Percentiles rank a stretch among this genome's conserved stretches.
phyloP scores from a whole-genome alignment of 2,113 vertebrate species.

The Scalopus aquaticus region DNA sequence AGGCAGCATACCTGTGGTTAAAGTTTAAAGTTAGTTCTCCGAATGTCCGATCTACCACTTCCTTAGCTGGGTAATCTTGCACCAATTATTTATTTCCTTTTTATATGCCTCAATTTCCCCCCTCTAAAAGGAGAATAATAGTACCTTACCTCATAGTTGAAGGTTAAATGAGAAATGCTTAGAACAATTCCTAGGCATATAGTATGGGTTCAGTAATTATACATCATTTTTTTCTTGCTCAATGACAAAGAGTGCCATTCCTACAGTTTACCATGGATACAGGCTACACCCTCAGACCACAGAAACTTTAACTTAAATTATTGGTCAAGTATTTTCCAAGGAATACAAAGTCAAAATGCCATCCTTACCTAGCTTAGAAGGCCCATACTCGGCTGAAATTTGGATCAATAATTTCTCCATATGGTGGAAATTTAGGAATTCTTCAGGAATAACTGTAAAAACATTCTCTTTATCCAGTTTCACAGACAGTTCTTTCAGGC shows the following conservation, averaged over 20 bases:
- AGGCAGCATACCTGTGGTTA: not conserved
- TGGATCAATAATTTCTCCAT: constrained; percentile 54
- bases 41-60: not conserved
- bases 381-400: not conserved
- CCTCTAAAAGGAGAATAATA: not conserved
- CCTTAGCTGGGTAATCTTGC: not conserved
- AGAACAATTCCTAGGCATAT: not conserved
- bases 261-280: not conserved
- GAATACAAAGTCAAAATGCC: not conserved
- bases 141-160: not conserved
- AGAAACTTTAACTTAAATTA: not conserved
- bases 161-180: not conserved
- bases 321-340: not conserved
- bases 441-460: constrained; percentile 47
- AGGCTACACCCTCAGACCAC: not conserved
- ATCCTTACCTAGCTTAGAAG: constrained; percentile 65
- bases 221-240: not conserved
- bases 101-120: not conserved
- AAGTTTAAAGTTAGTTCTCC: not conserved
- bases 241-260: not conserved
- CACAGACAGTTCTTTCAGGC: constrained; percentile 76
- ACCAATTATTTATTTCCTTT: not conserved
- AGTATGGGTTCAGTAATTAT: not conserved
- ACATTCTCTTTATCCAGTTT: not conserved
- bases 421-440: constrained; percentile 15